Conservation (phyloP, 2,113 vertebrate genomes). For the Oenanthe melanoleuca region DNA sequence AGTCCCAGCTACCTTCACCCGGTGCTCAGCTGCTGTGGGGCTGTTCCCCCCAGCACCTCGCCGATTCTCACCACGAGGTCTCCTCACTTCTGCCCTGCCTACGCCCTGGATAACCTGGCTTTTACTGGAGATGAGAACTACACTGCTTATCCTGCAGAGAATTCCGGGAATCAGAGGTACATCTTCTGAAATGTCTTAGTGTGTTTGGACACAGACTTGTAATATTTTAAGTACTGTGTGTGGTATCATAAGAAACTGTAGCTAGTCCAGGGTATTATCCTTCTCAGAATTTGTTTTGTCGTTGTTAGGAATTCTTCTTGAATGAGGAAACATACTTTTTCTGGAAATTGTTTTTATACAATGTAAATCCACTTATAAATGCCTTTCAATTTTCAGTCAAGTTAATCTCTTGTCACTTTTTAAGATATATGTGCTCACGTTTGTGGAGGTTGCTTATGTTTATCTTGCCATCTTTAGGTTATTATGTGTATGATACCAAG, state of each 20-base stretch:
- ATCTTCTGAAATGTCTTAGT: not conserved
- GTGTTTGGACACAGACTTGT: not conserved
- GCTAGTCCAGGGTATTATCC: not conserved
- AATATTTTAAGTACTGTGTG: not conserved
- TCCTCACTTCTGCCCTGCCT: conserved; percentile 74
- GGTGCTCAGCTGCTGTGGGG: not conserved
- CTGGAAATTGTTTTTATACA: not conserved
- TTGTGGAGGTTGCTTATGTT: not conserved
- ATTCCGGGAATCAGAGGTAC: conserved; percentile 68
- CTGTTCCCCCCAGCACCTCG: not conserved
- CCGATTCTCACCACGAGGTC: not conserved
- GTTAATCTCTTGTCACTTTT: not conserved
- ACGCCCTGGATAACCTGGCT: conserved; percentile 63
- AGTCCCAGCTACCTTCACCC: conserved; percentile 42
- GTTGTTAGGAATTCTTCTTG: not conserved
- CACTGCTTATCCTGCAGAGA: not conserved
- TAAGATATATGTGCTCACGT: not conserved
- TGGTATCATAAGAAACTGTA: not conserved
- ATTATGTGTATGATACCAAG: not conserved
- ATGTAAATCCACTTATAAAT: not conserved
- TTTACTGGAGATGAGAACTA: conserved; percentile 62
- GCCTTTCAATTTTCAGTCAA: not conserved
- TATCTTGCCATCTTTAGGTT: not conserved
- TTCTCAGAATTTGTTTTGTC: not conserved
- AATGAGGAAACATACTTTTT: not conserved